phyloP scores from a whole-genome alignment of 1,140 invertebrate genomes.

The Dryas iulia region DNA sequence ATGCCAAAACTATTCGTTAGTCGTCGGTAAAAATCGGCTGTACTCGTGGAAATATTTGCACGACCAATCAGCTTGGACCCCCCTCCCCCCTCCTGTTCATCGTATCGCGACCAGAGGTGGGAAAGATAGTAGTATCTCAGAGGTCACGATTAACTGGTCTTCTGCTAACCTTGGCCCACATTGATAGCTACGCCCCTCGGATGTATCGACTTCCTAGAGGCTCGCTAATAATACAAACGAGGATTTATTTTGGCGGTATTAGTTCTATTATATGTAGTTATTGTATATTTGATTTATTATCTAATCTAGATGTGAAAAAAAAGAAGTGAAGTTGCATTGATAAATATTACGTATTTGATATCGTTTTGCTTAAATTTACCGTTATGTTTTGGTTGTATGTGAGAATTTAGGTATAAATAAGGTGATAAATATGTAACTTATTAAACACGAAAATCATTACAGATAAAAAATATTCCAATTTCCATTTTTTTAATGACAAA shows the following conservation, averaged over 20 bases:
- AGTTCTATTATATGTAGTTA: neutral
- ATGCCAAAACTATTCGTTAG: constrained; percentile 27
- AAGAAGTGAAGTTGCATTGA: too few relatives aligned
- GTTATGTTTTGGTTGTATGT: too few relatives aligned
- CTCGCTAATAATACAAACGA: constrained; percentile 19
- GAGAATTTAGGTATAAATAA: too few relatives aligned
- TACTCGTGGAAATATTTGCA: constrained; percentile 23
- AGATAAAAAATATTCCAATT: neutral
- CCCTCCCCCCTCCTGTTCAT: constrained; percentile 19
- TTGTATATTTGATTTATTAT: neutral
- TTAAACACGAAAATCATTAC: neutral
- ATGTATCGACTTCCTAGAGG: constrained; percentile 54
- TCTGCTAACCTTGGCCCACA: constrained; percentile 63
- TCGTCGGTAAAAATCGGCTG: constrained; percentile 44
- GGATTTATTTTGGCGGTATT: neutral
- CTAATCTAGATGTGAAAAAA: neutral
- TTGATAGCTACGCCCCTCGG: constrained; percentile 58
- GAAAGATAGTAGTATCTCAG: constrained; percentile 40
- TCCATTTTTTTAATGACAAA: neutral
- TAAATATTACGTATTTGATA: too few relatives aligned
- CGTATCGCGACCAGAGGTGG: constrained; percentile 27
- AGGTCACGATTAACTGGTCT: constrained; percentile 52
- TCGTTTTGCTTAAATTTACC: too few relatives aligned
- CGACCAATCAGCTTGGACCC: constrained; percentile 35
- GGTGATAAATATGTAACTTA: too few relatives aligned